Conservation (phyloP, 2,888 invertebrate genomes). For the Cosmia pyralina region DNA sequence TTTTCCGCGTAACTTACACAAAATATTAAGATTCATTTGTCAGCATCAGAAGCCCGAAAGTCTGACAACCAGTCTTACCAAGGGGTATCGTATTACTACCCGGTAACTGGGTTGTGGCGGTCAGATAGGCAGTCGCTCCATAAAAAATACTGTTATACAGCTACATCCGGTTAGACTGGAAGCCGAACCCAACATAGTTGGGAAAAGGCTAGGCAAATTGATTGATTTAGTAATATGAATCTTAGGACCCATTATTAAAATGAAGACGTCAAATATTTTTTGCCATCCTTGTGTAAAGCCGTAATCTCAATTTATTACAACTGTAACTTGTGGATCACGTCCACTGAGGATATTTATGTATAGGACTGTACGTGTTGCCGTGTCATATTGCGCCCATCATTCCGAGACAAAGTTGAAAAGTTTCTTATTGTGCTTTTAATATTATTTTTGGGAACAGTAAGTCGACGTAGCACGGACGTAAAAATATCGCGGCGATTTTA, state of each 20-base stretch:
- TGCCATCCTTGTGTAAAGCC: not conserved
- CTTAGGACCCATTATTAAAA: not conserved
- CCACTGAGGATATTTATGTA: not conserved
- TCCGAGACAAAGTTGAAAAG: slow-evolving; percentile 14
- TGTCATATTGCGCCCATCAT: slow-evolving; percentile 9
- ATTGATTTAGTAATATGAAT: no score
- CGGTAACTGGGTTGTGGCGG: no score
- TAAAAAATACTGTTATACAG: no score
- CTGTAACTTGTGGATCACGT: slow-evolving; percentile 27
- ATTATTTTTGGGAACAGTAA: slow-evolving; percentile 7
- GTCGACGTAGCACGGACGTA: no score
- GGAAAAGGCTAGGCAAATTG: no score
- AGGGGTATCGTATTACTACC: no score
- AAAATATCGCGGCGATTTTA: no score
- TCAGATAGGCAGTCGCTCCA: no score
- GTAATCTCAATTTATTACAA: slow-evolving; percentile 18
- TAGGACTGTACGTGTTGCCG: slow-evolving; percentile 9
- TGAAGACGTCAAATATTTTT: not conserved
- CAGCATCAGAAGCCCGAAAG: no score
- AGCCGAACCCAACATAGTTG: no score
- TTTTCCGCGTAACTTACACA: not conserved
- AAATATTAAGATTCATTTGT: not conserved
- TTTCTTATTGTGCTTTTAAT: not conserved
- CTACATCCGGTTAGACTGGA: no score
- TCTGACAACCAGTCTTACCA: no score